phyloP scores from a whole-genome alignment of 2,113 vertebrate species.

The Gadus macrocephalus region DNA sequence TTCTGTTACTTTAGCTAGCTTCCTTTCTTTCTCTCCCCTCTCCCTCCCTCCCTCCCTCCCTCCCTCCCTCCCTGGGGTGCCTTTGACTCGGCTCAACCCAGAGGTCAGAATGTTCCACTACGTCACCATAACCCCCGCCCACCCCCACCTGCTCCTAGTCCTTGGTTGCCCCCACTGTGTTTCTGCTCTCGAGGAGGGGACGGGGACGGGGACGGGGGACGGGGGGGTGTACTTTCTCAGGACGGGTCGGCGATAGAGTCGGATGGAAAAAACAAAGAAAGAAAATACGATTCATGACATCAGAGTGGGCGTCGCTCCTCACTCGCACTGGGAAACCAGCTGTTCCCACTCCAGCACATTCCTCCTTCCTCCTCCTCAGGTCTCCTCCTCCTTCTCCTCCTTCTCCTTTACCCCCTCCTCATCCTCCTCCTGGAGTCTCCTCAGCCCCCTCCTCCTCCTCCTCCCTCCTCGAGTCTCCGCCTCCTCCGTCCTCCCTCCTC shows the following conservation, averaged over 20 bases:
- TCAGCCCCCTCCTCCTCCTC: too few relatives aligned
- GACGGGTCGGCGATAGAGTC: not conserved
- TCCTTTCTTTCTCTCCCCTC: conserved; percentile 24
- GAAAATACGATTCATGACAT: not conserved
- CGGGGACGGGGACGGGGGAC: not conserved
- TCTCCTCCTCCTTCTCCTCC: not conserved
- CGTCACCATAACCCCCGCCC: conserved; percentile 27
- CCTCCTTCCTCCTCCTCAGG: not conserved
- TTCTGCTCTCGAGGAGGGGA: not conserved
- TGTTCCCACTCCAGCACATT: not conserved
- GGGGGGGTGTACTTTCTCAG: not conserved
- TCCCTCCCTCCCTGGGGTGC: conserved; percentile 47
- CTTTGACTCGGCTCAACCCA: conserved; percentile 53
- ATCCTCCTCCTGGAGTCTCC: too few relatives aligned
- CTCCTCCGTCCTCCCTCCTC: too few relatives aligned
- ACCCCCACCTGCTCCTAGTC: conserved; percentile 23
- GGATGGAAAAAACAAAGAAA: not conserved
- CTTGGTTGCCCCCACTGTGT: not conserved
- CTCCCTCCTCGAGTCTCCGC: too few relatives aligned
- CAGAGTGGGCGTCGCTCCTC: too few relatives aligned
- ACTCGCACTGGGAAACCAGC: too few relatives aligned
- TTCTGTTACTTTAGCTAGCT: conserved; percentile 10
- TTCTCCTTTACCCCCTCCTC: too few relatives aligned
- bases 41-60: conserved; percentile 26
- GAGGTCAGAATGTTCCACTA: conserved; percentile 66